Conservation (phyloP, 2,888 invertebrate species). For the Diachrysia chrysitis region DNA sequence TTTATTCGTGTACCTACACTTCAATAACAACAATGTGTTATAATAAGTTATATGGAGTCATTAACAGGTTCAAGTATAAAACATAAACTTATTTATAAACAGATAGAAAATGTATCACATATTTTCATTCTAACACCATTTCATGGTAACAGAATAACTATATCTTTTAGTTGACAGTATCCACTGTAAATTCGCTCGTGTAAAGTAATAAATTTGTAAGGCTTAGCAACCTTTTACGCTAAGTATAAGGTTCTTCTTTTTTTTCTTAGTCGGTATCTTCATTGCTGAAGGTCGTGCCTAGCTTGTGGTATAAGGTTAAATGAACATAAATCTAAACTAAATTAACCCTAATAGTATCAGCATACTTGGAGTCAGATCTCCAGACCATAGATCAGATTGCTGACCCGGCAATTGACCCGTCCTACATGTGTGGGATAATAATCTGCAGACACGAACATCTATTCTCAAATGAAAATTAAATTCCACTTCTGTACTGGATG, state of each 20-base stretch:
- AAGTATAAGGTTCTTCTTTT: no score
- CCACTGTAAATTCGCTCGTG: not conserved
- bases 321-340: slow-evolving; percentile 32
- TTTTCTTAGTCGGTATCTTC: no score
- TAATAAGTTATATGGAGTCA: no score
- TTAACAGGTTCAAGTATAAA: no score
- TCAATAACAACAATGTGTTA: no score
- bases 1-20: no score
- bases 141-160: no score
- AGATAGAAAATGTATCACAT: no score
- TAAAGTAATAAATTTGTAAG: not conserved
- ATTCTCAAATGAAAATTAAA: slow-evolving; percentile 9
- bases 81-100: no score
- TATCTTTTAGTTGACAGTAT: not conserved
- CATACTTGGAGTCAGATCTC: slow-evolving; percentile 19
- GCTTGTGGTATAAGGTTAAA: not conserved
- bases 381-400: slow-evolving; percentile 31
- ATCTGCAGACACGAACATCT: slow-evolving; percentile 18
- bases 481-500: slow-evolving; percentile 13
- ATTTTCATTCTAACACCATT: no score
- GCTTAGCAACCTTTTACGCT: not conserved
- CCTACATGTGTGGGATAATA: slow-evolving; percentile 6
- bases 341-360: slow-evolving; percentile 33
- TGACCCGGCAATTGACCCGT: slow-evolving; percentile 38
- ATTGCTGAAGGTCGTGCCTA: no score